Base-by-base conservation (phyloP, 2,797 vertebrate species). In the Microcaecilia unicolor region DNA sequence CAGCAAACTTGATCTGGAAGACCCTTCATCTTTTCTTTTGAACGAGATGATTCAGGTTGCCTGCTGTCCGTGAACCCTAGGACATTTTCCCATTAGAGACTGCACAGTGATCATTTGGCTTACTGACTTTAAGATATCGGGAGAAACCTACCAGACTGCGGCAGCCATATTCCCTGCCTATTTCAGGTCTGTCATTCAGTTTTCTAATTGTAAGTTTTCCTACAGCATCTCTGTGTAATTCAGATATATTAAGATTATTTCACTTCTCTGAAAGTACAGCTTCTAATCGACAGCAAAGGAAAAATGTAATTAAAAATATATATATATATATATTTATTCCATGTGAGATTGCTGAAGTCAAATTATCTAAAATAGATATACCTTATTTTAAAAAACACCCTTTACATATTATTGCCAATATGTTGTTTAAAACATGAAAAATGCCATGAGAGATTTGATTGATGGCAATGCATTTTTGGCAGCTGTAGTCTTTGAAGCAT, bases 401-500 rank as follows among this genome's bases (percentile, higher is more conserved):
- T n/a, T n/a, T n/a, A n/a, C n/a, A n/a, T n/a, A n/a, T n/a, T n/a
- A n/a, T n/a, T n/a, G n/a, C n/a, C n/a, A n/a, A n/a, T 40, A 8
- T 14, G 6, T 28, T 48, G 29, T 32, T 64, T 61, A 73, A 48
- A 29, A 56, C 41, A 49, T 0, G 1, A 60, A 60, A 68, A 58
- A 29, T 9, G 54, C 31, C 3, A 19, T 28, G 32, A 51, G 49
- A 57, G 43, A 6, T 31, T 16, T 66, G 65, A 78, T 67, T 64
- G 56, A 73, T 64, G 48, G 42, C 27, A 49, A 17, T 26, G 37
- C 49, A 49, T 48, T 55, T 65, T 37, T 64, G 49, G 58, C 55
- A 73, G 43, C 48, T 70, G 56, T 45, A 59, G 11, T 18, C 36
- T 61, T 60, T 67, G 59, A 72, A 71, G 64, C 65, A 68, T 67